phyloP scores from a whole-genome alignment of 2,888 invertebrate genomes.

The Apamea anceps region DNA sequence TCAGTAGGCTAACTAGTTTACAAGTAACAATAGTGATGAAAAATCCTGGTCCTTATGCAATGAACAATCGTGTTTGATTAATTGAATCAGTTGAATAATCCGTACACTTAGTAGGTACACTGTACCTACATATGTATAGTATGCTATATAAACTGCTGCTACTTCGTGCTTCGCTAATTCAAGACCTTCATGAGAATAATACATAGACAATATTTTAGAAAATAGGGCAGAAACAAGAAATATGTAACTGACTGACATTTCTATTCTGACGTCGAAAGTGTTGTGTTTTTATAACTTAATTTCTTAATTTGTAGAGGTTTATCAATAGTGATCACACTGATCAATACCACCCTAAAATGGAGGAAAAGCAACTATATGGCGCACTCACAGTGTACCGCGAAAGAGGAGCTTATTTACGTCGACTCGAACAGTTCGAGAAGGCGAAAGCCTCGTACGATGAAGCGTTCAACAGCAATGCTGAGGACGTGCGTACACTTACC shows the following conservation, averaged over 20 bases:
- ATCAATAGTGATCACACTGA: not conserved
- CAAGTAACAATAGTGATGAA: too few relatives aligned
- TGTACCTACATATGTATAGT: too few relatives aligned
- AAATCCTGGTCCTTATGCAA: too few relatives aligned
- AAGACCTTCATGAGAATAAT: not conserved
- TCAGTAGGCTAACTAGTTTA: too few relatives aligned
- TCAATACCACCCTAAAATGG: conserved; percentile 73
- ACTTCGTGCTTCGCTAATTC: not conserved
- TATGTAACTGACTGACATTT: conserved; percentile 16
- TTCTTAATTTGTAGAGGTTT: conserved; percentile 59
- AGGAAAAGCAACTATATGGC: conserved; percentile 83
- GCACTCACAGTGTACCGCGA: conserved; percentile 86
- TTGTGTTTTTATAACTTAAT: conserved; percentile 49
- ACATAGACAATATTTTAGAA: not conserved
- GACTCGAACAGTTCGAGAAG: conserved; percentile 86
- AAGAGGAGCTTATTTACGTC: conserved; percentile 83
- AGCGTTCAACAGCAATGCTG: conserved; percentile 79
- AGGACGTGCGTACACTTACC: conserved; percentile 82
- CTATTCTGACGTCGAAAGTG: not conserved
- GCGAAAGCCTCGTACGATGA: conserved; percentile 85
- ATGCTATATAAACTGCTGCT: too few relatives aligned
- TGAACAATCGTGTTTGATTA: too few relatives aligned
- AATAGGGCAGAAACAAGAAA: not conserved
- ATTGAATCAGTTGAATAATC: too few relatives aligned
- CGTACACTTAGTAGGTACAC: too few relatives aligned